These are phyloP conservation scores for Charadrius vociferus DNA, from an alignment of 2,113 vertebrate species.

Conservation along the genomic window DNA sequence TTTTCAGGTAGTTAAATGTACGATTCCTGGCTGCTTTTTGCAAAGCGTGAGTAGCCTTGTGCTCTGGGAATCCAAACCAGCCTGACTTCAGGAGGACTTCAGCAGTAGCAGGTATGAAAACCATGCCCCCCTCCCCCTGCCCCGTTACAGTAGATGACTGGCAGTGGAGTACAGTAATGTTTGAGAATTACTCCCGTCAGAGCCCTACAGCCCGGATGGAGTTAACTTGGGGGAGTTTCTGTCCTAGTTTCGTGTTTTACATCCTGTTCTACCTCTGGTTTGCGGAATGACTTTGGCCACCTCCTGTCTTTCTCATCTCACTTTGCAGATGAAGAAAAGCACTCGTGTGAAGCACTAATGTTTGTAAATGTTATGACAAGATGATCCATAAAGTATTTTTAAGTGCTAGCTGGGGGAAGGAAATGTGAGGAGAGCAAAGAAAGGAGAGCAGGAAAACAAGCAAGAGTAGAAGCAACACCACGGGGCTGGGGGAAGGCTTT, in stretches of 20 bases:
- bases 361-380: constrained; percentile 42
- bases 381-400: neutral
- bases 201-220: fast-evolving
- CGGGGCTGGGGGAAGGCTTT: neutral
- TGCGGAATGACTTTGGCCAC: neutral
- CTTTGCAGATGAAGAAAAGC: neutral
- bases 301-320: neutral
- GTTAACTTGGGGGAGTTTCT: neutral
- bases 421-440: neutral
- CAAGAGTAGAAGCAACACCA: neutral
- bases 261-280: neutral
- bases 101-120: neutral
- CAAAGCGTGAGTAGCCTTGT: neutral
- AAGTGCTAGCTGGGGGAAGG: neutral
- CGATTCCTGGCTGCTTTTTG: neutral
- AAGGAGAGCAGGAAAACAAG: neutral
- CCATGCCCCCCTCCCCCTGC: neutral
- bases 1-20: neutral
- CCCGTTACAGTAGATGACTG: neutral
- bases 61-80: neutral
- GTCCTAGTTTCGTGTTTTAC: neutral
- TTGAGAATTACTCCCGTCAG: neutral
- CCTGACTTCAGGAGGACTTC: neutral
- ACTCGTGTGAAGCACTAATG: neutral
- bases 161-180: neutral